Evolutionary conservation across 2,113 vertebrate species (phyloP).

Genomic region (Rhynchomys soricoides): DNA sequence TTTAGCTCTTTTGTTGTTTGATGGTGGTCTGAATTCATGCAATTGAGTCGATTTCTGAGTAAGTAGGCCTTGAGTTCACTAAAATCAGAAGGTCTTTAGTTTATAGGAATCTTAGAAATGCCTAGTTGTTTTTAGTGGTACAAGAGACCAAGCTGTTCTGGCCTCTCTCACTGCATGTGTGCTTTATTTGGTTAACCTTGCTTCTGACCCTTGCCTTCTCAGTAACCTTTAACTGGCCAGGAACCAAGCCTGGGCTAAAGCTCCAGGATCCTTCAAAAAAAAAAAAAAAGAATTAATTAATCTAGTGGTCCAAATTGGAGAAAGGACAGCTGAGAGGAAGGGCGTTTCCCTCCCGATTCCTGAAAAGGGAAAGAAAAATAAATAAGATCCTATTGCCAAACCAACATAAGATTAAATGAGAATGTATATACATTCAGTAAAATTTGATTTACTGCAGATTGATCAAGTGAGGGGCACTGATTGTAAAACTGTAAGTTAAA

Average conservation of each 20-base stretch:
- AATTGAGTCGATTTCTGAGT: neutral
- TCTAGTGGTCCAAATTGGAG: constrained; percentile 31
- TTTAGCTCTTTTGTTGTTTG: constrained; percentile 25
- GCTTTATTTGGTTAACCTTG: constrained; percentile 4
- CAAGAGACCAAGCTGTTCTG: neutral
- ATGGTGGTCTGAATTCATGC: neutral
- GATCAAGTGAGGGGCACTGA: neutral
- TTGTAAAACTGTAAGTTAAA: constrained; percentile 23
- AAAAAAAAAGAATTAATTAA: constrained; percentile 27
- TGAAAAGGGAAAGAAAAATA: constrained; percentile 63
- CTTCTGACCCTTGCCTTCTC: constrained; percentile 21
- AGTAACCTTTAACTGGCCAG: neutral
- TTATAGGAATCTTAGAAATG: constrained; percentile 50
- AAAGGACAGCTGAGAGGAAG: neutral
- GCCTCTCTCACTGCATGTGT: neutral
- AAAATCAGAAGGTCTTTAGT: neutral
- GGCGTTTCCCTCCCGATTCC: neutral
- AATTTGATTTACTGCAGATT: constrained; percentile 21
- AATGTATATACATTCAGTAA: neutral
- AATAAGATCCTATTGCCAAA: neutral
- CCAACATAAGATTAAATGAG: neutral
- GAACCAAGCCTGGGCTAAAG: neutral
- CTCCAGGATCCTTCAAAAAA: constrained; percentile 1
- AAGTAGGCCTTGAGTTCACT: neutral
- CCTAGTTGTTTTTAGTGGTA: neutral